Percentiles rank a stretch among this genome's conserved stretches.
Conservation (phyloP, 2,113 vertebrate genomes). For the Dunckerocampus dactyliophorus region DNA sequence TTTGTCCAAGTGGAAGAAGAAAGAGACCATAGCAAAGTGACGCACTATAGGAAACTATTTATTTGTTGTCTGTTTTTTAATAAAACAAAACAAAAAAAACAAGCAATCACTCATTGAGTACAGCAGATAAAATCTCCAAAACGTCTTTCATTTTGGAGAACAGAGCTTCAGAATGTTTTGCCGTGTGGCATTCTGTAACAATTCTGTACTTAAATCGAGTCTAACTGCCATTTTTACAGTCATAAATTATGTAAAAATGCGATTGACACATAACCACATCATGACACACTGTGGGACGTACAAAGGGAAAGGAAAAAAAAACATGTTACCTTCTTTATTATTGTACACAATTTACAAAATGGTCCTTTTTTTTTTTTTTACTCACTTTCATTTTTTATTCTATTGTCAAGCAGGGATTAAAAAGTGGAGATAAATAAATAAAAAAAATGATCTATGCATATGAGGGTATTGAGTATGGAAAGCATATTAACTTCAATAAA, state of each 20-base stretch:
- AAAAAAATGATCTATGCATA: constrained; percentile 77
- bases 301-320: constrained; percentile 32
- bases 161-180: constrained; percentile 80
- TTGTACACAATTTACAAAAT: constrained; percentile 96
- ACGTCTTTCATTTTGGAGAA: constrained; percentile 83
- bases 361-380: constrained; percentile 68
- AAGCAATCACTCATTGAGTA: constrained; percentile 96
- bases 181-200: constrained; percentile 75
- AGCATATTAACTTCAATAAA: constrained; percentile 62
- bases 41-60: constrained; percentile 97
- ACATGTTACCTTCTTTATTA: constrained; percentile 79
- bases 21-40: constrained; percentile 61
- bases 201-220: constrained; percentile 60
- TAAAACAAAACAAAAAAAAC: constrained; percentile 79
- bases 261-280: constrained; percentile 71
- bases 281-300: constrained; percentile 68
- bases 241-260: constrained; percentile 87
- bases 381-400: constrained; percentile 78
- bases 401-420: constrained; percentile 81
- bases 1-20: neutral
- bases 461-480: constrained; percentile 86
- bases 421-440: constrained; percentile 87
- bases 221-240: constrained; percentile 52
- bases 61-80: constrained; percentile 44
- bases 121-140: constrained; percentile 98